phyloP scores from a whole-genome alignment of 2,797 vertebrate genomes.

The Ctenopoma kingsleyae region DNA sequence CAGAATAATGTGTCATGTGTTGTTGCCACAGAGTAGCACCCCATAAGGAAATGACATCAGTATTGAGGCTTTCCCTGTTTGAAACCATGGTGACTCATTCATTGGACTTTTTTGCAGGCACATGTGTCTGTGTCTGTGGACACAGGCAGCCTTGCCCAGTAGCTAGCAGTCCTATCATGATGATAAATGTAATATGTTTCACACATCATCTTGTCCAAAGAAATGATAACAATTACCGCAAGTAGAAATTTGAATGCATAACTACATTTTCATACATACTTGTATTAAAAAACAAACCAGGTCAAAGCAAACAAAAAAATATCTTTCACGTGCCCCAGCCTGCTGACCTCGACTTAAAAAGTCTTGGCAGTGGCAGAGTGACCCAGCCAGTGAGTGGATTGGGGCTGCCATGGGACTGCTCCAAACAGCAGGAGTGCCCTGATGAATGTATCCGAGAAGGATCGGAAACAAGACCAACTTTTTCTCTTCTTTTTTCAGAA shows the following conservation, averaged over 20 bases:
- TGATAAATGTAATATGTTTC: slow-evolving; percentile 24
- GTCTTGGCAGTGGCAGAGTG: slow-evolving; percentile 37
- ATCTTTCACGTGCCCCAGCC: slow-evolving; percentile 15
- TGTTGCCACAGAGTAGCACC: slow-evolving; percentile 29
- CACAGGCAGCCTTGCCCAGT: slow-evolving; percentile 39
- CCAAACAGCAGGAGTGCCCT: slow-evolving; percentile 74
- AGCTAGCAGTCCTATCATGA: slow-evolving; percentile 51
- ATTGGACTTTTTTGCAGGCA: slow-evolving; percentile 22
- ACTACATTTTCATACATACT: slow-evolving; percentile 1
- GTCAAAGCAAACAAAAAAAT: not conserved
- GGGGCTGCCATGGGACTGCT: slow-evolving; percentile 39
- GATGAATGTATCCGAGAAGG: slow-evolving; percentile 80
- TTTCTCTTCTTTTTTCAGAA: slow-evolving; percentile 73
- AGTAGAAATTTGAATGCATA: slow-evolving; percentile 7
- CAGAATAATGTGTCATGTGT: slow-evolving; percentile 58
- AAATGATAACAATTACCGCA: slow-evolving; percentile 13
- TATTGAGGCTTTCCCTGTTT: slow-evolving; percentile 55
- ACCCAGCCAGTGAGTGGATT: slow-evolving; percentile 38
- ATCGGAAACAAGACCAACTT: slow-evolving; percentile 84
- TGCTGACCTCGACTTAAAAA: slow-evolving; percentile 29
- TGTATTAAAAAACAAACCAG: slow-evolving; percentile 1
- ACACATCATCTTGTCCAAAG: not conserved
- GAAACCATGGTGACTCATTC: slow-evolving; percentile 54
- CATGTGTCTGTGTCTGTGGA: slow-evolving; percentile 8
- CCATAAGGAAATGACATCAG: slow-evolving; percentile 70